Conservation (phyloP, 2,113 vertebrate species). For the Sprattus sprattus region DNA sequence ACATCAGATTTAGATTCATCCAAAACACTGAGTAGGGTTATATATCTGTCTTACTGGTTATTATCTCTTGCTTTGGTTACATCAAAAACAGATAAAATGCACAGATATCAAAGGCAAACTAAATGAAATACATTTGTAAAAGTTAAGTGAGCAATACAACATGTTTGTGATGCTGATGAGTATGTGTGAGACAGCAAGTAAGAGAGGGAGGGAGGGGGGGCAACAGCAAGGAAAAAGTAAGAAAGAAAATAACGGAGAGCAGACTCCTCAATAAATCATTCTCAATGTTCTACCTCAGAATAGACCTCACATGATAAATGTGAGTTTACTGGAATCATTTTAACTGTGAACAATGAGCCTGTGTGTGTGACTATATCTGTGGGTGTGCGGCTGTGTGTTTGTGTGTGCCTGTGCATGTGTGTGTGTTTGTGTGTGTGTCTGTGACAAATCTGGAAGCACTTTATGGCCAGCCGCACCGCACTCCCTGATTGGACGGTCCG, state of each 20-base stretch:
- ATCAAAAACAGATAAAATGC: not conserved
- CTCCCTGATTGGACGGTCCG: slow-evolving; percentile 69
- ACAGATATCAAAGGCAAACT: not conserved
- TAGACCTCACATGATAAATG: slow-evolving; percentile 72
- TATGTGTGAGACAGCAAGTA: slow-evolving; percentile 12
- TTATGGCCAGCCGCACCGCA: slow-evolving; percentile 70
- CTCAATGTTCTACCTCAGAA: slow-evolving; percentile 66
- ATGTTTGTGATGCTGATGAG: slow-evolving; percentile 58
- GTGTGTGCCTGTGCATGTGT: slow-evolving; percentile 24
- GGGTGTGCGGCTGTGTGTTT: slow-evolving; percentile 27
- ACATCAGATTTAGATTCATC: not conserved
- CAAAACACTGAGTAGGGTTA: not conserved
- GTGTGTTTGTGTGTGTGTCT: slow-evolving; percentile 50
- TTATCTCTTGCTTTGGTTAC: not conserved
- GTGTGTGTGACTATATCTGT: slow-evolving; percentile 43
- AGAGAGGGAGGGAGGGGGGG: slow-evolving; percentile 42
- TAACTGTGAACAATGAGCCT: slow-evolving; percentile 66
- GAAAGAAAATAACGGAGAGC: slow-evolving; percentile 1
- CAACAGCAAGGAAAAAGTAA: slow-evolving; percentile 49
- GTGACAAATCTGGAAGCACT: slow-evolving; percentile 77
- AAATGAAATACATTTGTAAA: slow-evolving; percentile 3
- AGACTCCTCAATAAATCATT: slow-evolving; percentile 70
- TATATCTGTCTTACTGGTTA: not conserved
- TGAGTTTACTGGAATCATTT: slow-evolving; percentile 73
- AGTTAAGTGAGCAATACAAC: slow-evolving; percentile 53